Evolutionary conservation across 2,113 vertebrate genomes (phyloP).

Genomic region (Panthera uncia): DNA sequence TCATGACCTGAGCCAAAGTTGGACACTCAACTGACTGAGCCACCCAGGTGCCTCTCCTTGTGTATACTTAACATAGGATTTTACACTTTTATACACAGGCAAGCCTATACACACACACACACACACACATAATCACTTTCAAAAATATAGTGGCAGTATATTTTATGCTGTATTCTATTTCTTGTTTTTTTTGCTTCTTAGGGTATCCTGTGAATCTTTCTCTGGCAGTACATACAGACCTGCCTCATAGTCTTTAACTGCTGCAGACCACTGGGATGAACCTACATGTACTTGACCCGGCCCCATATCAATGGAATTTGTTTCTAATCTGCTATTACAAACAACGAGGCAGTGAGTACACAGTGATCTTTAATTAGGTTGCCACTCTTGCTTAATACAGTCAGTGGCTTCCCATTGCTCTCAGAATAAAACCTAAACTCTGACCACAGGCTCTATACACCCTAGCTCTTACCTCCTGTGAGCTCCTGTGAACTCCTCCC

Average conservation of each 20-base stretch:
- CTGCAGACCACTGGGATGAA: not conserved
- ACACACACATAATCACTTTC: not conserved
- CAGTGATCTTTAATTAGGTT: not conserved
- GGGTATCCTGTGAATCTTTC: not conserved
- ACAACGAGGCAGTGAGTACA: not conserved
- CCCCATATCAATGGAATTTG: not conserved
- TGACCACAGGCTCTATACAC: not conserved
- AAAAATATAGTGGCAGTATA: not conserved
- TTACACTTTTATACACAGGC: not conserved
- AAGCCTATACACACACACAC: not conserved
- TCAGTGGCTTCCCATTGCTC: not conserved
- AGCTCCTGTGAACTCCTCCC: not conserved
- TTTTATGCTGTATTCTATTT: not conserved
- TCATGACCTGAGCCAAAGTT: no score
- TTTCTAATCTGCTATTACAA: conserved; percentile 35
- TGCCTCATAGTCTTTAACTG: not conserved
- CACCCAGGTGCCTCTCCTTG: not conserved
- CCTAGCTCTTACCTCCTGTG: not conserved
- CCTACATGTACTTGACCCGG: not conserved
- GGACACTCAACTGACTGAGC: no score
- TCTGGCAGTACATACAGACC: not conserved
- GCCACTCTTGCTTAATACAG: not conserved
- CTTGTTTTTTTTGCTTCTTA: not conserved
- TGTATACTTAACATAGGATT: not conserved
- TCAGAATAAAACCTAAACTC: not conserved